A percentile compares a stretch with the other conserved stretches of the same genome.
Evolutionary conservation across 1,140 invertebrate genomes (phyloP).

Genomic region (Platorchestia sp.): DNA sequence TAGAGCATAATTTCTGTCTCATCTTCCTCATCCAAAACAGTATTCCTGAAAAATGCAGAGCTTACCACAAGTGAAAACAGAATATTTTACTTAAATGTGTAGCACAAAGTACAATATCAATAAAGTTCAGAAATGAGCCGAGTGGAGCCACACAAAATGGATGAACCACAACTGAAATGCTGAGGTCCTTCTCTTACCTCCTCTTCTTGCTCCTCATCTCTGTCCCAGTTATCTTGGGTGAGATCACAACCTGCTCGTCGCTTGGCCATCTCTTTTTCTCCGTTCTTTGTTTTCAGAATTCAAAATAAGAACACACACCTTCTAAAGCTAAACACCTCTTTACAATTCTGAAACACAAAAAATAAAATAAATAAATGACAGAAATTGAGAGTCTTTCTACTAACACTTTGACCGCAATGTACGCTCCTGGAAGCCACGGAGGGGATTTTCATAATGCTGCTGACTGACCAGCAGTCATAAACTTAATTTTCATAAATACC

Average conservation of each 20-base stretch:
- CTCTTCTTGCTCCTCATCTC: conserved; percentile 85
- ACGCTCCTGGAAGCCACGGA: no score
- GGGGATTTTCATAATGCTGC: no score
- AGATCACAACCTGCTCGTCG: conserved; percentile 82
- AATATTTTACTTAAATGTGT: neutral
- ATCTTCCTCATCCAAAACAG: no score
- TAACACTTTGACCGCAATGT: no score
- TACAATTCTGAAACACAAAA: neutral
- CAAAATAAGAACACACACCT: neutral
- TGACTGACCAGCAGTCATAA: no score
- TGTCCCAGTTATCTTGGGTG: conserved; percentile 92
- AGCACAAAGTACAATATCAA: neutral
- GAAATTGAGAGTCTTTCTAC: no score
- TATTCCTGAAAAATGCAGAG: no score
- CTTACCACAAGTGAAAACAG: no score
- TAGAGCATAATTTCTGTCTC: no score
- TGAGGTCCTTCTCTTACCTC: conserved; percentile 72
- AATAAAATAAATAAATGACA: neutral
- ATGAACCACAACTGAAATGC: neutral
- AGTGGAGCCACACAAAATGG: no score
- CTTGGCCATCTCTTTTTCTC: conserved; percentile 79
- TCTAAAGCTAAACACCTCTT: neutral
- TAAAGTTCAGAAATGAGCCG: neutral
- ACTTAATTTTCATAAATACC: no score
- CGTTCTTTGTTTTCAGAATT: neutral